Base-by-base conservation (phyloP, 2,888 invertebrate genomes). In the Lasioglossum morio region DNA sequence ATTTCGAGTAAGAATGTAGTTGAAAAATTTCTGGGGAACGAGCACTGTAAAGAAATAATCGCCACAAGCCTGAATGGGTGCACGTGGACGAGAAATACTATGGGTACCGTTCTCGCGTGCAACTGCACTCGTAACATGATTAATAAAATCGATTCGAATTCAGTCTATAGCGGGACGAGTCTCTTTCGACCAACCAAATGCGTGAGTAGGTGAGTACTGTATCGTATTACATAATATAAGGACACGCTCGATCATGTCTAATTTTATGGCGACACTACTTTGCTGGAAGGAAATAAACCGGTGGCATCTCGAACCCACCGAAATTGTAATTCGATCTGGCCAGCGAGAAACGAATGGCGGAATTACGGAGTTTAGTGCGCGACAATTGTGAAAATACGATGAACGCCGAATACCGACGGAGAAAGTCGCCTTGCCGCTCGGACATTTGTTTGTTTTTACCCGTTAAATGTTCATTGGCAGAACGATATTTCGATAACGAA, bases 141-240 rank as follows among this genome's bases (percentile, higher is more conserved):
- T 86, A 82, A 83, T 72, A 74, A 72, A 60, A 84, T 79, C 87
- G 87, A 87, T 87, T 73, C 57, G 70, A 57, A 74, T 79, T 81
- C 74, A 23, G 63, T 79, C 57, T 72, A 57, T 63, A 75, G 43
- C 72, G 70, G 10, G 12, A 34, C 79, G 69, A 72, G 43, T 72
- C 72, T 77, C 60, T 79, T 70, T 69, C 53, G 74, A 43, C 69
- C 63, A 63, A 5, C 46, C 37, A 69, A 69, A 69, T 40, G 40
- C 23, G 23, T 48, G 75, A 12, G 27, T 30, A 63, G 30, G 63
- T 4, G 69, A 34, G 34, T 57, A 30, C 34, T 4, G 72, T 72
- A 27, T 74, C 69, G 76, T 63, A 63, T 87, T 86, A 77, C 73
- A 73, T 86, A 82, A 87, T 75, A 48, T 69, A 75, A 76, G 16